A percentile compares a stretch with the other conserved stretches of the same genome.
phyloP scores from a whole-genome alignment of 2,797 vertebrate genomes.

The Girardinus metallicus region DNA sequence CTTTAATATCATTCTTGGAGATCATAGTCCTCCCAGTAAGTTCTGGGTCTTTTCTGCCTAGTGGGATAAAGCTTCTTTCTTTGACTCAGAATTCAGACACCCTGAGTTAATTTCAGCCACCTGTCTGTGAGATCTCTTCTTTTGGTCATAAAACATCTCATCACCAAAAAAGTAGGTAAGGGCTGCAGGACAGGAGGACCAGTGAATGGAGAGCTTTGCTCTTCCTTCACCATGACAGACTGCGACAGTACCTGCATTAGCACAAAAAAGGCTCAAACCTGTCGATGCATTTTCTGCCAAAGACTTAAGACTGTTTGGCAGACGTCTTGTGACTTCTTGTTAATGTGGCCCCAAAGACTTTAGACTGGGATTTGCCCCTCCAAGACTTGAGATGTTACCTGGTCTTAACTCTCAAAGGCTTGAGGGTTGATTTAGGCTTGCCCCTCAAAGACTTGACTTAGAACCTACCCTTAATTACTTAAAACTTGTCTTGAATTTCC shows the following conservation, averaged over 20 bases:
- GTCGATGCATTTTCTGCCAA: not conserved
- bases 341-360: not conserved
- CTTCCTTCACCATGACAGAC: not conserved
- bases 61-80: not conserved
- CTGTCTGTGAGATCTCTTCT: not conserved
- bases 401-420: not conserved
- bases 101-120: not conserved
- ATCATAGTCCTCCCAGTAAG: not conserved
- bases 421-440: not conserved
- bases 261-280: not conserved
- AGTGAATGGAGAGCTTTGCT: not conserved
- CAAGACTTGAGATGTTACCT: not conserved
- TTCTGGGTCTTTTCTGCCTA: not conserved
- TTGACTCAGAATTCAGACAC: not conserved
- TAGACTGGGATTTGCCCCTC: not conserved
- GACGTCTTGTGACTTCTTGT: not conserved
- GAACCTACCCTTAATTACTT: not conserved
- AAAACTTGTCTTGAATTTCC: not conserved
- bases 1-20: not conserved
- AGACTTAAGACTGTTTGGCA: not conserved
- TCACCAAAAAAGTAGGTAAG: not conserved
- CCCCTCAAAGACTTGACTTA: not conserved
- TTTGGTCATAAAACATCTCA: not conserved
- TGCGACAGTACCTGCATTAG: not conserved
- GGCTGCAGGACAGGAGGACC: not conserved